These are phyloP conservation scores for Nomia melanderi DNA, from an alignment of 1,140 invertebrate genomes.

Conservation along the genomic window DNA sequence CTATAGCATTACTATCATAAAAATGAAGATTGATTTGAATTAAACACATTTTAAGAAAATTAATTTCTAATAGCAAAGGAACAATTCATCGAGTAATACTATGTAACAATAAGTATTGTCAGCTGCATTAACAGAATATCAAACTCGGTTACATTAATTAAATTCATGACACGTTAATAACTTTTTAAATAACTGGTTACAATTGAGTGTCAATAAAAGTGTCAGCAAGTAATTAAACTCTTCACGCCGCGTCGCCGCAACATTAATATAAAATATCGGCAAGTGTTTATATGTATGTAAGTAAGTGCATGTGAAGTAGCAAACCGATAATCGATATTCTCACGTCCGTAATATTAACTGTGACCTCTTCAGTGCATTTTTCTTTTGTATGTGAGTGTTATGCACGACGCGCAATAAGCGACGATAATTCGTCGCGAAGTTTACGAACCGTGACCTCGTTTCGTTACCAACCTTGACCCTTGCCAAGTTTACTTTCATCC, in stretches of 20 bases:
- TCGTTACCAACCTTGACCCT: slow-evolving; percentile 54
- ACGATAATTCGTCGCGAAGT: slow-evolving; percentile 44
- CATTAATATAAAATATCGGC: neutral
- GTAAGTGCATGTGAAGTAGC: neutral
- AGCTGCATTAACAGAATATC: too few species aligned
- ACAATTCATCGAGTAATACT: too few species aligned
- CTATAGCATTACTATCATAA: too few species aligned
- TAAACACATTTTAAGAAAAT: too few species aligned
- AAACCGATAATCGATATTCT: slow-evolving; percentile 44
- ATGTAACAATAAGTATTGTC: too few species aligned
- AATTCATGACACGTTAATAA: too few species aligned
- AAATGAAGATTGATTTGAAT: too few species aligned
- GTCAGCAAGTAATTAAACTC: neutral
- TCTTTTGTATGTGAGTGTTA: neutral
- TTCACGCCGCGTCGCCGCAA: neutral
- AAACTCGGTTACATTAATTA: too few species aligned
- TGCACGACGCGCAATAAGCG: neutral
- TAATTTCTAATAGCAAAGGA: too few species aligned
- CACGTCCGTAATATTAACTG: slow-evolving; percentile 30
- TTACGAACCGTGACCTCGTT: slow-evolving; percentile 62
- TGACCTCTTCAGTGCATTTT: neutral
- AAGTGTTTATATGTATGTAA: neutral
- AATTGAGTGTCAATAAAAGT: neutral
- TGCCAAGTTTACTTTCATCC: slow-evolving; percentile 38
- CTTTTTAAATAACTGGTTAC: neutral